These are phyloP conservation scores for Sterrhoptilus dennistouni DNA, from an alignment of 2,113 vertebrate genomes.

Conservation along the genomic window DNA sequence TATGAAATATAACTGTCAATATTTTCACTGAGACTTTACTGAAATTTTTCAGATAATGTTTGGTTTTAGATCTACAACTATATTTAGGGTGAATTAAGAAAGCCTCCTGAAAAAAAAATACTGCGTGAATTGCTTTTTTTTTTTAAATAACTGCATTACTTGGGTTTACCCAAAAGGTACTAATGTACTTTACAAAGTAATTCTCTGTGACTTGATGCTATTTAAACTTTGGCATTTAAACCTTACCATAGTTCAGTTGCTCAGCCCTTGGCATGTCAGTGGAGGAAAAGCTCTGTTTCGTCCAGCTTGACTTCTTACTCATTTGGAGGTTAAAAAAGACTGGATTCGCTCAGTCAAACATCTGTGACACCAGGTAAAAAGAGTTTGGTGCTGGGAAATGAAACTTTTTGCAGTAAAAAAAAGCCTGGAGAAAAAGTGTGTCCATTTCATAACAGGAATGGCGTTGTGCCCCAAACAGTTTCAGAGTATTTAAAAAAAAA, in stretches of 20 bases:
- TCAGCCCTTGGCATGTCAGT: neutral
- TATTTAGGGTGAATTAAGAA: neutral
- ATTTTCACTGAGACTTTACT: neutral
- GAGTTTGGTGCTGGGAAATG: neutral
- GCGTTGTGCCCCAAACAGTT: neutral
- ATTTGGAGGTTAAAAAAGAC: neutral
- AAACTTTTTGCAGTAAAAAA: neutral
- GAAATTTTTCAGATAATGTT: neutral
- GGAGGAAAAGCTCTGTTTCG: neutral
- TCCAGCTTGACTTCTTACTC: neutral
- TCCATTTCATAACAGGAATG: neutral
- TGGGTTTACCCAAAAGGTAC: neutral
- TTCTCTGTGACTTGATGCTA: neutral
- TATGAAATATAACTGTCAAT: neutral
- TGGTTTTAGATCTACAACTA: neutral
- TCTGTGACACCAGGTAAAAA: neutral
- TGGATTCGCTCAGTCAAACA: neutral
- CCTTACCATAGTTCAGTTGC: neutral
- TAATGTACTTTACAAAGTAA: neutral
- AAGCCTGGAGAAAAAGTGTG: neutral
- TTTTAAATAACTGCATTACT: neutral
- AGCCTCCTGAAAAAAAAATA: neutral
- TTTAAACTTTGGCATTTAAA: constrained; percentile 2
- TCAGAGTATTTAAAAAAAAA: neutral
- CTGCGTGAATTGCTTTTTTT: neutral